Evolutionary conservation across 2,888 invertebrate genomes (phyloP).

Genomic region (Phytoseiulus persimilis): DNA sequence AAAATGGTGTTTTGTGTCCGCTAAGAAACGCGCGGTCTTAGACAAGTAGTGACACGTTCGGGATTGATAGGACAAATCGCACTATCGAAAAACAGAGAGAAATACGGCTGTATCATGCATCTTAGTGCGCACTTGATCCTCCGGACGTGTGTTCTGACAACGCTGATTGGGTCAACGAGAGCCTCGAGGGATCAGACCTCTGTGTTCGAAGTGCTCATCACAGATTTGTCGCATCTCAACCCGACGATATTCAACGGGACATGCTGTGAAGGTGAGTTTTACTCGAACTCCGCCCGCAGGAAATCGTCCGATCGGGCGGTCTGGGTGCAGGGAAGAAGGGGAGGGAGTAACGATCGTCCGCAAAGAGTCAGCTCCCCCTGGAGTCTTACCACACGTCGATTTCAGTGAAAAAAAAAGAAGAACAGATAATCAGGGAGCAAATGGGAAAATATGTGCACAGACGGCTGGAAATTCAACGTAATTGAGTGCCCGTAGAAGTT

Average conservation of each 20-base stretch:
- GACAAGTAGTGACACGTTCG: background rate
- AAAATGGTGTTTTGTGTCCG: background rate
- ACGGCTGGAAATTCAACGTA: background rate
- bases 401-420: background rate
- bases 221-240: slow-evolving; percentile 13
- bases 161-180: background rate
- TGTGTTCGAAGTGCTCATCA: slow-evolving; percentile 18
- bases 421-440: background rate
- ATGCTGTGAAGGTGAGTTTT: slow-evolving; percentile 9
- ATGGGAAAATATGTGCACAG: background rate
- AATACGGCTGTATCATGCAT: background rate
- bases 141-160: background rate
- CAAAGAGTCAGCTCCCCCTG: no score
- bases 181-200: slow-evolving; percentile 10
- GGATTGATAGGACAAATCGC: background rate
- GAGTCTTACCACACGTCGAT: no score
- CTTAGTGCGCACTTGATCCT: background rate
- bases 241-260: slow-evolving; percentile 14
- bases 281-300: background rate
- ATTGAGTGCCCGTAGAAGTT: background rate
- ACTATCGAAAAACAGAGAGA: background rate
- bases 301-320: no score
- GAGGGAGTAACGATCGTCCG: no score
- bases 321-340: no score
- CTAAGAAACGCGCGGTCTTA: background rate